Evolutionary conservation across 2,888 invertebrate species (phyloP).

Genomic region (Drosophila algonquin): DNA sequence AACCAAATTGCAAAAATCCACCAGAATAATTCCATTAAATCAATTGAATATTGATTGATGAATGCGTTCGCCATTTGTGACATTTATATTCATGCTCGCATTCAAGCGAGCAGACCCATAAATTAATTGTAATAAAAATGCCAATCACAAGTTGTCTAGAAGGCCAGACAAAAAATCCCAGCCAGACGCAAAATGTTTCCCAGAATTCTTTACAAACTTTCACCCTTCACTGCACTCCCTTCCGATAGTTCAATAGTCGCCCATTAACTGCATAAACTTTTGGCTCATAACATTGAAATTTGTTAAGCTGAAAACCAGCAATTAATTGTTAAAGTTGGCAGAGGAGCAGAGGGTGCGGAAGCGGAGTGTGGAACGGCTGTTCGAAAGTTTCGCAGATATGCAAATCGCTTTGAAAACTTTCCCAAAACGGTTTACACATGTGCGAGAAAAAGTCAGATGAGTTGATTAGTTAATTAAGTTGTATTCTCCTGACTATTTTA

Average conservation of each 20-base stretch:
- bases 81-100: conserved; percentile 63
- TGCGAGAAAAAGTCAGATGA: neutral
- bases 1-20: conserved; percentile 8
- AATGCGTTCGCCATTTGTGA: conserved; percentile 58
- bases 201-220: neutral
- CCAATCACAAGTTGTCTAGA: conserved; percentile 37
- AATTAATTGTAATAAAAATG: conserved; percentile 63
- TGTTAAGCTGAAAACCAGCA: neutral
- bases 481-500: too few relatives aligned
- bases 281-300: neutral
- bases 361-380: neutral
- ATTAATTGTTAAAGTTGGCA: neutral
- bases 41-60: conserved; percentile 68
- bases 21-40: conserved; percentile 59
- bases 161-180: neutral
- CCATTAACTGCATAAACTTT: conserved; percentile 2
- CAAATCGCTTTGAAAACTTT: neutral
- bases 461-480: neutral
- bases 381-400: neutral
- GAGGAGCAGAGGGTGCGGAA: neutral
- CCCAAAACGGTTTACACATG: neutral
- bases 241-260: neutral
- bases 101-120: conserved; percentile 58
- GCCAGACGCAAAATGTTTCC: neutral
- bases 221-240: neutral